Evolutionary conservation across 2,113 vertebrate species (phyloP).

Genomic region (Chrysochloris asiatica): DNA sequence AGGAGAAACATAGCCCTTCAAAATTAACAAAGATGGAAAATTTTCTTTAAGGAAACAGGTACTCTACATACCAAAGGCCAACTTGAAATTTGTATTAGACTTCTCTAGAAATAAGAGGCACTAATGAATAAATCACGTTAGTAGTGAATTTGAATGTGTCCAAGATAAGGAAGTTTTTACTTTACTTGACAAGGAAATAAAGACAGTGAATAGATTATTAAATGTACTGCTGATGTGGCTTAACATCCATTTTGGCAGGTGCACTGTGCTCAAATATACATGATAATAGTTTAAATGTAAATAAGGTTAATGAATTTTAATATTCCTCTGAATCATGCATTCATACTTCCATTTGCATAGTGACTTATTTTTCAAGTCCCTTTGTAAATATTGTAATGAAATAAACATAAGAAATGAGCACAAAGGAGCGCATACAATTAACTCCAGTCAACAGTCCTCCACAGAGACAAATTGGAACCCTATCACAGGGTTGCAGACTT

Average conservation of each 20-base stretch:
- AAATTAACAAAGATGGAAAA: slow-evolving; percentile 37
- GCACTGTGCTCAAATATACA: slow-evolving; percentile 71
- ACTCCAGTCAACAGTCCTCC: slow-evolving; percentile 57
- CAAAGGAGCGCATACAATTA: slow-evolving; percentile 72
- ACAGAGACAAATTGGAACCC: slow-evolving; percentile 40
- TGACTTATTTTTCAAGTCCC: slow-evolving; percentile 76
- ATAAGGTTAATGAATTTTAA: slow-evolving; percentile 79
- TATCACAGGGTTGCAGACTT: slow-evolving; percentile 60
- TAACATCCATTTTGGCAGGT: slow-evolving; percentile 66
- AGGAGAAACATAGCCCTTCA: slow-evolving; percentile 17
- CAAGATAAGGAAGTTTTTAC: slow-evolving; percentile 66
- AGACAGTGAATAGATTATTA: slow-evolving; percentile 72
- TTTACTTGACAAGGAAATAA: slow-evolving; percentile 76
- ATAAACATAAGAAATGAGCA: slow-evolving; percentile 76
- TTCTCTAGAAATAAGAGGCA: slow-evolving; percentile 40
- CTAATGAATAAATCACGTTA: slow-evolving; percentile 55
- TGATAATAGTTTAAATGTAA: slow-evolving; percentile 80
- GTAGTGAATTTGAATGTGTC: slow-evolving; percentile 55
- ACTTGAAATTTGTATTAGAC: slow-evolving; percentile 48
- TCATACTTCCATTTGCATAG: slow-evolving; percentile 75
- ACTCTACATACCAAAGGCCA: slow-evolving; percentile 53
- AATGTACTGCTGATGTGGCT: slow-evolving; percentile 47
- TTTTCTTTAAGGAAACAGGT: slow-evolving; percentile 38
- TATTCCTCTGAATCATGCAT: slow-evolving; percentile 64
- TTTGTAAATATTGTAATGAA: slow-evolving; percentile 81